Percentiles rank a stretch among this genome's conserved stretches.
phyloP scores from a whole-genome alignment of 2,113 vertebrate genomes.

The Lutjanus erythropterus region DNA sequence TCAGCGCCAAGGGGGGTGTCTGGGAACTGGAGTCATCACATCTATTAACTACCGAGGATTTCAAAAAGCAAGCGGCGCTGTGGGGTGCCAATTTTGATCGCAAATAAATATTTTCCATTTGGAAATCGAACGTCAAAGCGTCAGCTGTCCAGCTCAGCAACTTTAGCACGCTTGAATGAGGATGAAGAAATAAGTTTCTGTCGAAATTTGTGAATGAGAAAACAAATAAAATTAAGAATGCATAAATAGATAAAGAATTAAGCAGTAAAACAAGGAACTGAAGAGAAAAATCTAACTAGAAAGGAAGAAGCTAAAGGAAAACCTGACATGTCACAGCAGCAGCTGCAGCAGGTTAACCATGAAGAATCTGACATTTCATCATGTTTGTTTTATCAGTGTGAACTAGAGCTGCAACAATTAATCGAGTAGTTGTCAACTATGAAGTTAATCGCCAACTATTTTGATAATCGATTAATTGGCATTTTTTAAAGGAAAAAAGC shows the following conservation, averaged over 20 bases:
- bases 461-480: no score
- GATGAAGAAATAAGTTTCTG: neutral
- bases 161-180: neutral
- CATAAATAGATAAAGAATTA: neutral
- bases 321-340: neutral
- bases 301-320: neutral
- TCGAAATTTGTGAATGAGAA: neutral
- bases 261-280: neutral
- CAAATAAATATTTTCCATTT: conserved; percentile 18
- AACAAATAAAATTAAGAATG: neutral
- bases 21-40: conserved; percentile 49
- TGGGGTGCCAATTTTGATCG: conserved; percentile 2
- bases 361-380: neutral
- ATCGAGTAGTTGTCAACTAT: no score
- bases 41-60: conserved; percentile 21
- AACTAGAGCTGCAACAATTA: no score
- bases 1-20: conserved; percentile 21
- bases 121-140: neutral
- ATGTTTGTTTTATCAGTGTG: neutral
- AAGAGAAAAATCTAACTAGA: neutral
- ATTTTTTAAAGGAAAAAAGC: no score
- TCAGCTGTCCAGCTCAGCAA: neutral
- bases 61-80: conserved; percentile 1
- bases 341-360: neutral
- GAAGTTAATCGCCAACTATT: no score